Conservation (phyloP, 2,888 invertebrate genomes). For the Clunio marinus region DNA sequence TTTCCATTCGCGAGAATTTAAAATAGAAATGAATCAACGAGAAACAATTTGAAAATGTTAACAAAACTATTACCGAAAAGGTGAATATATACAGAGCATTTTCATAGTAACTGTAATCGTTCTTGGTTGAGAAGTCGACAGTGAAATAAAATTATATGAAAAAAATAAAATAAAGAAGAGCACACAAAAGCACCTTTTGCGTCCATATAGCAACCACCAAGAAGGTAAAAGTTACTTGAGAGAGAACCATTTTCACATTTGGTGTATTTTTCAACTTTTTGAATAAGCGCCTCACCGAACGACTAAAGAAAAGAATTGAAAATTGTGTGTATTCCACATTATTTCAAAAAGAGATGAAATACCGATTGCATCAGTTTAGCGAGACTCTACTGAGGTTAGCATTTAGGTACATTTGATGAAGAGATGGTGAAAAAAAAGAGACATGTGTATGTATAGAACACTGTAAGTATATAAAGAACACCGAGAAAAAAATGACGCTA, state of each 20-base stretch:
- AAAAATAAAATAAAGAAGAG: too few relatives aligned
- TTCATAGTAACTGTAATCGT: conserved; percentile 33
- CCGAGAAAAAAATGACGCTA: conserved; percentile 27
- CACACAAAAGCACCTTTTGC: background rate
- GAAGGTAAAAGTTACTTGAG: too few relatives aligned
- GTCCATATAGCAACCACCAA: too few relatives aligned
- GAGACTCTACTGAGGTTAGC: background rate
- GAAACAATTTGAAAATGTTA: conserved; percentile 8
- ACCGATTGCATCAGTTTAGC: background rate
- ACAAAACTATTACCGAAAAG: conserved; percentile 19
- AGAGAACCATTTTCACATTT: conserved; percentile 8
- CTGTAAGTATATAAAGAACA: background rate
- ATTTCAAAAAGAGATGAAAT: conserved; percentile 11
- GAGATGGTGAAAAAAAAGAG: background rate
- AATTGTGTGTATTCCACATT: background rate
- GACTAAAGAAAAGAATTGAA: background rate
- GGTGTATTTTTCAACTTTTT: background rate
- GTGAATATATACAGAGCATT: conserved; percentile 13
- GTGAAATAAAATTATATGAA: too few relatives aligned
- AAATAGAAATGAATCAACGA: conserved; percentile 18
- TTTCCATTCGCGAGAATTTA: background rate
- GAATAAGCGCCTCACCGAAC: background rate
- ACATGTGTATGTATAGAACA: conserved; percentile 22
- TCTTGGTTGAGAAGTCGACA: conserved; percentile 16
- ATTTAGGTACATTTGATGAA: background rate